phyloP scores from a whole-genome alignment of 2,888 invertebrate species.

The Drosophila nigricruria region DNA sequence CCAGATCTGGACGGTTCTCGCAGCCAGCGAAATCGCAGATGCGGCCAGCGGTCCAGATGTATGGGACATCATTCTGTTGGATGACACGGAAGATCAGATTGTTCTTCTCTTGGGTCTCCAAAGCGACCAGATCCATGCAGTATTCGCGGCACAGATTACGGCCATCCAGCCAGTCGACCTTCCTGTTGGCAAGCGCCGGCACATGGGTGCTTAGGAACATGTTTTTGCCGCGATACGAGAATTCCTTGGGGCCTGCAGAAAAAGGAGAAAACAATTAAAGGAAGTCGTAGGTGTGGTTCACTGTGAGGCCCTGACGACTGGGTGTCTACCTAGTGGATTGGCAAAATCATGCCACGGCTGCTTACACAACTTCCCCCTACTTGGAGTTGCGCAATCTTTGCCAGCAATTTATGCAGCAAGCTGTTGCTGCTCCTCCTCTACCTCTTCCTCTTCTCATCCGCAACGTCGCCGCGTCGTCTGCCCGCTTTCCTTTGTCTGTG shows the following conservation, averaged over 20 bases:
- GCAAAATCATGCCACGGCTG: conserved; percentile 65
- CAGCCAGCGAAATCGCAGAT: conserved; percentile 97
- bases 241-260: conserved; percentile 93
- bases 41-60: conserved; percentile 97
- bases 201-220: conserved; percentile 95
- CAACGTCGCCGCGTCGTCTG: conserved; percentile 15
- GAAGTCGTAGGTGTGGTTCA: conserved; percentile 20
- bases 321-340: conserved; percentile 42
- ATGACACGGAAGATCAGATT: conserved; percentile 95
- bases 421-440: conserved; percentile 51
- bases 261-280: conserved; percentile 22
- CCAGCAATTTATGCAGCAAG: conserved; percentile 76
- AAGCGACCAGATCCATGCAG: conserved; percentile 96
- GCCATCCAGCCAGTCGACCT: conserved; percentile 96
- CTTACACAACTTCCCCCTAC: conserved; percentile 76
- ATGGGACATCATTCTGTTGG: conserved; percentile 95
- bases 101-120: conserved; percentile 96
- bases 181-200: conserved; percentile 91
- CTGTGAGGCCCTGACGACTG: conserved; percentile 16
- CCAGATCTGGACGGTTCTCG: conserved; percentile 93
- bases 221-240: conserved; percentile 94
- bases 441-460: conserved; percentile 10
- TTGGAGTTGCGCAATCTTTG: conserved; percentile 55
- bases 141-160: conserved; percentile 96
- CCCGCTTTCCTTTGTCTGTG: conserved; percentile 72